Evolutionary conservation across 2,888 invertebrate species (phyloP).

Genomic region (Celastrina argiolus): DNA sequence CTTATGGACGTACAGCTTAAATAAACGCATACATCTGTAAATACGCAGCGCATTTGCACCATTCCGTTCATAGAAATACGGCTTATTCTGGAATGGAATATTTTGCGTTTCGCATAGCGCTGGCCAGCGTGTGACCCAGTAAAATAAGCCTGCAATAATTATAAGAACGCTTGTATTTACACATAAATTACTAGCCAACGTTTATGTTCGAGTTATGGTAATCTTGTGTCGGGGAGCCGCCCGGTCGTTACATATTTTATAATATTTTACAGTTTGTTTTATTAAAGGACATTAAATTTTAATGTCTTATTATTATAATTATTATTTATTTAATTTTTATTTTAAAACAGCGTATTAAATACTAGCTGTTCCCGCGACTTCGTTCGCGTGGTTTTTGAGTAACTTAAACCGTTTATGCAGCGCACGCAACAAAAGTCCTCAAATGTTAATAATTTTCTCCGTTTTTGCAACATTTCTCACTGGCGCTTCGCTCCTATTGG

Average conservation of each 20-base stretch:
- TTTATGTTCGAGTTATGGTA: constrained; percentile 21
- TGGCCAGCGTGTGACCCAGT: constrained; percentile 55
- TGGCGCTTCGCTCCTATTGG: too few species aligned
- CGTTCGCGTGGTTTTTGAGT: too few species aligned
- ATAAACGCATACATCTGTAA: constrained; percentile 5
- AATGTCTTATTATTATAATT: neutral
- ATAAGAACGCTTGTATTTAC: constrained; percentile 28
- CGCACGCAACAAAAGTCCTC: too few species aligned
- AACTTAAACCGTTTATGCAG: too few species aligned
- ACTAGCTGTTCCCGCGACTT: too few species aligned
- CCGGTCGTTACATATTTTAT: constrained; percentile 5
- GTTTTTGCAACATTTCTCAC: too few species aligned
- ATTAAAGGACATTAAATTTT: neutral
- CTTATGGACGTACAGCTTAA: neutral
- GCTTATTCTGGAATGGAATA: constrained; percentile 21
- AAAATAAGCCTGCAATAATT: constrained; percentile 42
- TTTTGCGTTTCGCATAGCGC: constrained; percentile 33
- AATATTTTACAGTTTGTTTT: neutral
- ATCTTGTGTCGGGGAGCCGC: neutral
- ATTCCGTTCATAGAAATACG: constrained; percentile 9
- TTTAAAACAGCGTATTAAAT: neutral
- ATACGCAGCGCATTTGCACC: neutral
- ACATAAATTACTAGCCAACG: constrained; percentile 20
- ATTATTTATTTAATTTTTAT: neutral
- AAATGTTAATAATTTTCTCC: too few species aligned